Evolutionary conservation across 2,888 invertebrate genomes (phyloP).

Genomic region (Troides aeacus): DNA sequence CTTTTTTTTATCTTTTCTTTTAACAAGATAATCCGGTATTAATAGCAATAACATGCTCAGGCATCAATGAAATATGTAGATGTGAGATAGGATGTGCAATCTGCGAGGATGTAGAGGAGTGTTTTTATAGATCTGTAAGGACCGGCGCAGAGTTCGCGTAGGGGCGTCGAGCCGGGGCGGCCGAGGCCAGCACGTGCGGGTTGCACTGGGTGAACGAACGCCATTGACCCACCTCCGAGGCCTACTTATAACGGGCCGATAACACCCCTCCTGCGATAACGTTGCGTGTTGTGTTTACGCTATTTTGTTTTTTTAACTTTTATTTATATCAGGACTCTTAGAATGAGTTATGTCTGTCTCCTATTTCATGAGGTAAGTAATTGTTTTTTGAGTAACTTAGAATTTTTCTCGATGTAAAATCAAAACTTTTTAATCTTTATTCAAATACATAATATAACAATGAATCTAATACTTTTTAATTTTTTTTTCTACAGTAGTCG

Average conservation of each 20-base stretch:
- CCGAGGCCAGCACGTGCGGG: constrained; percentile 72
- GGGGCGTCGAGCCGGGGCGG: constrained; percentile 34
- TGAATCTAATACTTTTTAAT: too few species aligned
- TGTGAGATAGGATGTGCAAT: constrained; percentile 6
- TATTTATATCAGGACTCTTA: background rate
- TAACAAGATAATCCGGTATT: too few species aligned
- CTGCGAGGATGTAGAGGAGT: constrained; percentile 25
- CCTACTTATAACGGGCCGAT: constrained; percentile 67
- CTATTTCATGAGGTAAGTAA: background rate
- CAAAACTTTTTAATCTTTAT: too few species aligned
- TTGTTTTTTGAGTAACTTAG: background rate
- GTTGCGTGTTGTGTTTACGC: constrained; percentile 32
- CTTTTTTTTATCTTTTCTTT: too few species aligned
- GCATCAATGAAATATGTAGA: constrained; percentile 10
- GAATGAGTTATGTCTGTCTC: background rate
- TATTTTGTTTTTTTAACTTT: constrained; percentile 17
- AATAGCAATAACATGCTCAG: background rate
- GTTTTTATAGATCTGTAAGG: constrained; percentile 34
- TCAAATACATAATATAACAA: too few species aligned
- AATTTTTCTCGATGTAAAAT: background rate
- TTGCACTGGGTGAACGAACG: constrained; percentile 76
- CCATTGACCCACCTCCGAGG: constrained; percentile 76
- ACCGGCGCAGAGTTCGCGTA: constrained; percentile 35
- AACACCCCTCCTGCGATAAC: constrained; percentile 66
- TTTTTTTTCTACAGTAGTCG: too few species aligned